A percentile compares a stretch with the other conserved stretches of the same genome.
phyloP scores from a whole-genome alignment of 2,113 vertebrate genomes.

The cat (Felis catus) region DNA sequence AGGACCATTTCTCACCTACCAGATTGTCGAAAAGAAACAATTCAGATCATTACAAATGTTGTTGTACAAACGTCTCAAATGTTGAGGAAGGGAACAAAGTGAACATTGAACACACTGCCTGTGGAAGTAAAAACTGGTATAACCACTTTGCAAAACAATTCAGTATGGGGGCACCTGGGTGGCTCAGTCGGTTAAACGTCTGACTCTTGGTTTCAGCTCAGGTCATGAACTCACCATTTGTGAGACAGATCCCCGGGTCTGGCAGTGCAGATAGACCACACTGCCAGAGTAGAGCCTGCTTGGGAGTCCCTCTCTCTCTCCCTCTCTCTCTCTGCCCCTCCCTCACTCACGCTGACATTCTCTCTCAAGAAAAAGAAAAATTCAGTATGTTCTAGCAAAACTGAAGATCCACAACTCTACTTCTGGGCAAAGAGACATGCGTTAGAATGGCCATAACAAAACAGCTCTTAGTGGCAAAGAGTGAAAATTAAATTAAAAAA shows the following conservation, averaged over 20 bases:
- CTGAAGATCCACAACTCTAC: background rate
- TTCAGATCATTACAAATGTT: background rate
- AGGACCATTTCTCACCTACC: background rate
- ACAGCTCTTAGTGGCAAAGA: slow-evolving; percentile 9
- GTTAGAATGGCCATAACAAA: background rate
- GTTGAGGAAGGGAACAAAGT: background rate
- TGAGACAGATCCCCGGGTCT: too few relatives aligned
- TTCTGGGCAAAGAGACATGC: background rate
- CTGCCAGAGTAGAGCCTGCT: too few relatives aligned
- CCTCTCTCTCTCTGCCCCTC: too few relatives aligned
- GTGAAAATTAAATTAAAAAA: background rate
- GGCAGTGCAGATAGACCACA: too few relatives aligned
- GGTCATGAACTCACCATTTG: too few relatives aligned
- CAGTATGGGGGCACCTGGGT: background rate
- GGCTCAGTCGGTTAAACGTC: too few relatives aligned
- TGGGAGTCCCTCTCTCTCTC: too few relatives aligned
- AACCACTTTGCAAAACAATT: background rate
- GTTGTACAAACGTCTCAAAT: background rate
- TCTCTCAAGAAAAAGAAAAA: background rate
- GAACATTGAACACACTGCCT: background rate
- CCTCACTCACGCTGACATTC: too few relatives aligned
- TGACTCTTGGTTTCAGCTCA: too few relatives aligned
- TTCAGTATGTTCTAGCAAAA: background rate
- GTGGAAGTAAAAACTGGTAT: background rate
- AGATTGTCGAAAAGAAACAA: slow-evolving; percentile 23